Conservation (phyloP, 2,888 invertebrate genomes). For the Eristalis pertinax region DNA sequence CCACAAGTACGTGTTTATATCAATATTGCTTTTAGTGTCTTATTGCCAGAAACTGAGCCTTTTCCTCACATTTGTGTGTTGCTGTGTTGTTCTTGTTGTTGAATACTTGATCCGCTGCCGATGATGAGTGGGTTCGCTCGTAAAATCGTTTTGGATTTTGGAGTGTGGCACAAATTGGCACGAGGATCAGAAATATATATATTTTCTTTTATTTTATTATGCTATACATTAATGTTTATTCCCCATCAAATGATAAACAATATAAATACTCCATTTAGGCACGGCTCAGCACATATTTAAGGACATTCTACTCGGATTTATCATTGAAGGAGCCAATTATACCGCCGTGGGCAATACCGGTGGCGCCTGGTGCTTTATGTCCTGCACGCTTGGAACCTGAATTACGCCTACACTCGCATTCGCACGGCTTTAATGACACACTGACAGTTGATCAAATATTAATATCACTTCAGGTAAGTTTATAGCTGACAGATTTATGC, state of each 20-base stretch:
- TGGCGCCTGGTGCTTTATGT: slow-evolving; percentile 82
- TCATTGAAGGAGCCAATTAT: slow-evolving; percentile 82
- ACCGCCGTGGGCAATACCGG: slow-evolving; percentile 82
- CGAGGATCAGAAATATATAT: slow-evolving; percentile 37
- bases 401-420: slow-evolving; percentile 79
- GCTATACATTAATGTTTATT: slow-evolving; percentile 21
- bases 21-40: slow-evolving; percentile 47
- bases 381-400: slow-evolving; percentile 83
- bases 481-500: slow-evolving; percentile 6
- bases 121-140: slow-evolving; percentile 54
- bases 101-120: slow-evolving; percentile 29
- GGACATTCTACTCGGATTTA: slow-evolving; percentile 82
- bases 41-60: slow-evolving; percentile 3
- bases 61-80: neutral
- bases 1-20: slow-evolving; percentile 75
- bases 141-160: slow-evolving; percentile 37
- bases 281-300: slow-evolving; percentile 80
- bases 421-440: slow-evolving; percentile 78
- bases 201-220: neutral
- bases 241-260: slow-evolving; percentile 49
- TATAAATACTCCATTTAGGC: slow-evolving; percentile 74
- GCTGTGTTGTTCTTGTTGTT: slow-evolving; percentile 10
- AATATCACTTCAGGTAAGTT: slow-evolving; percentile 82
- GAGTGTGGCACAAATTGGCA: slow-evolving; percentile 55
- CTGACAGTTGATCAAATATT: slow-evolving; percentile 81